These are phyloP conservation scores for Lampris megalopsis DNA, from an alignment of 2,113 vertebrate genomes.

Conservation along the genomic window DNA sequence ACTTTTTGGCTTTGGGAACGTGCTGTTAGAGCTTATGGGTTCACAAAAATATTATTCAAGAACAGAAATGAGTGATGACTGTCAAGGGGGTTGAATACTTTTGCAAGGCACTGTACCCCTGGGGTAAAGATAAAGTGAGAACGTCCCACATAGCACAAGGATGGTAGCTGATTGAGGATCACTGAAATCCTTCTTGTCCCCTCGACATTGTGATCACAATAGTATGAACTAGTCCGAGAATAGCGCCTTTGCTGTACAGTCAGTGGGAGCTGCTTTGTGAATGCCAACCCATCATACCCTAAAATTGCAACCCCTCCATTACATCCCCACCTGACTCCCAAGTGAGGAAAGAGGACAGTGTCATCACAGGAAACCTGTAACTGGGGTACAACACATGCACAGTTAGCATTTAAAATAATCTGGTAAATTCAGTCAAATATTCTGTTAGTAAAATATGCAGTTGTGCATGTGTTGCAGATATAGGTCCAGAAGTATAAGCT, in stretches of 20 bases:
- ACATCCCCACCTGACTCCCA: conserved; percentile 3
- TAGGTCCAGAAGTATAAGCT: too few species aligned
- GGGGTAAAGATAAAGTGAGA: neutral
- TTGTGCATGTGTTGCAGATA: too few species aligned
- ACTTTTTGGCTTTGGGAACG: too few species aligned
- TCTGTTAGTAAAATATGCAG: too few species aligned
- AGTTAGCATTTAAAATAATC: too few species aligned
- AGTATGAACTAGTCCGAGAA: conserved; percentile 9
- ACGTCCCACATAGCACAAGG: neutral
- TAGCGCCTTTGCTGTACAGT: conserved; percentile 32
- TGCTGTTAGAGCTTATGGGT: too few species aligned
- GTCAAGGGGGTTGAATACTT: neutral
- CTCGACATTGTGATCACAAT: neutral
- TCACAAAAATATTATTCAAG: too few species aligned
- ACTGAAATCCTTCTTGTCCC: conserved; percentile 5
- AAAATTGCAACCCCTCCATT: conserved; percentile 12
- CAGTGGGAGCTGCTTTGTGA: conserved; percentile 72
- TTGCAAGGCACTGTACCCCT: neutral
- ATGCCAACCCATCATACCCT: conserved; percentile 47
- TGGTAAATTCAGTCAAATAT: too few species aligned
- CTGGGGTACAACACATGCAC: too few species aligned
- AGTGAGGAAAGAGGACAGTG: conserved; percentile 33
- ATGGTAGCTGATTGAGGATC: neutral
- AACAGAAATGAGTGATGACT: too few species aligned
- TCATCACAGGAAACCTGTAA: conserved; percentile 23